These are phyloP conservation scores for Cantharis rufa DNA, from an alignment of 2,888 invertebrate species.

Conservation along the genomic window DNA sequence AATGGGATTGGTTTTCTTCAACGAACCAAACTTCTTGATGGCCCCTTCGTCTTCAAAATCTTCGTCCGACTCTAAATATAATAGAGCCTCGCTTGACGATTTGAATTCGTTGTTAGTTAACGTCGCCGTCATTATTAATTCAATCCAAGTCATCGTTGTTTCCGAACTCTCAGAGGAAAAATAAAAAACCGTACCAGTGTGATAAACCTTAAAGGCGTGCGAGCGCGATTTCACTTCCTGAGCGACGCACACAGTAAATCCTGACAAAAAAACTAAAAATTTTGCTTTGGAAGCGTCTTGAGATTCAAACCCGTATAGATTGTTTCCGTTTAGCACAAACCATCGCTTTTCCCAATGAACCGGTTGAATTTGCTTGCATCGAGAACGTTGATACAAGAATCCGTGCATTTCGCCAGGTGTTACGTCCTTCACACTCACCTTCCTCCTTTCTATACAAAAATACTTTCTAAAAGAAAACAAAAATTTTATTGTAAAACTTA, in stretches of 20 bases:
- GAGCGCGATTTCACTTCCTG: constrained; percentile 84
- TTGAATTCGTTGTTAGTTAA: constrained; percentile 47
- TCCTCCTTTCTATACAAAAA: constrained; percentile 66
- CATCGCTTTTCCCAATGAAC: constrained; percentile 79
- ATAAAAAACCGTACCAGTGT: constrained; percentile 83
- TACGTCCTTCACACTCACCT: constrained; percentile 76
- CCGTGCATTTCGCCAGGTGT: constrained; percentile 77
- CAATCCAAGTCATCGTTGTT: constrained; percentile 75
- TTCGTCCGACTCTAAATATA: constrained; percentile 67
- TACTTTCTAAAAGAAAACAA: neutral
- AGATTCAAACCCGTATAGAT: constrained; percentile 70
- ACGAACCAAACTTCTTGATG: constrained; percentile 68
- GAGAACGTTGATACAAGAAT: constrained; percentile 72
- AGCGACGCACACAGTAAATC: constrained; percentile 84
- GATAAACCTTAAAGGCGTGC: constrained; percentile 91
- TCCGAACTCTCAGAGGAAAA: constrained; percentile 80
- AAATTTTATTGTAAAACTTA: constrained; percentile 54
- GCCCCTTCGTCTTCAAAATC: constrained; percentile 52
- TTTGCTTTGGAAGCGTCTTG: constrained; percentile 76
- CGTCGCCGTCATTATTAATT: constrained; percentile 67
- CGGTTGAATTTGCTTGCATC: constrained; percentile 65
- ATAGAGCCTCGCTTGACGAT: constrained; percentile 48
- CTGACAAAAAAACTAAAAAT: constrained; percentile 83
- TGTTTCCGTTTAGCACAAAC: constrained; percentile 75
- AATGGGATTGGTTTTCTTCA: constrained; percentile 69